Percentiles rank a stretch among this genome's conserved stretches.
These are phyloP conservation scores for Cyphomyrus discorhynchus DNA, from an alignment of 2,113 vertebrate species.

Conservation along the genomic window DNA sequence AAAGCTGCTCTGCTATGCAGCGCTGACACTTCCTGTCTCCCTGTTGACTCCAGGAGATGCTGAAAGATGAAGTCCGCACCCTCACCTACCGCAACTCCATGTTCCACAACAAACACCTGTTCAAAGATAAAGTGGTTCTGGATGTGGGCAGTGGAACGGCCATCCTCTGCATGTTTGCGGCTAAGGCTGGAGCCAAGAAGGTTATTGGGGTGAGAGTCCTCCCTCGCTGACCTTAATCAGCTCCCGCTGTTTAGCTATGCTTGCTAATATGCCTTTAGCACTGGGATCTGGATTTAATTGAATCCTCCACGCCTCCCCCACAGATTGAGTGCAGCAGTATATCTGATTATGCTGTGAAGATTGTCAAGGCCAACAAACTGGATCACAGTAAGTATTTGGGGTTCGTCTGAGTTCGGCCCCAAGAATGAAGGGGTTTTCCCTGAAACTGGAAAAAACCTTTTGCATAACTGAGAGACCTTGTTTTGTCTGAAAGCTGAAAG, in stretches of 20 bases:
- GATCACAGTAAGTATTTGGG: slow-evolving; percentile 70
- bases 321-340: slow-evolving; percentile 93
- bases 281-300: neutral
- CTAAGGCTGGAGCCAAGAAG: slow-evolving; percentile 83
- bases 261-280: neutral
- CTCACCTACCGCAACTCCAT: slow-evolving; percentile 89
- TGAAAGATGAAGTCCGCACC: slow-evolving; percentile 88
- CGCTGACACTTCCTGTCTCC: neutral
- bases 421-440: neutral
- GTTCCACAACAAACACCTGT: slow-evolving; percentile 91
- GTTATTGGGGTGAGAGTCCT: slow-evolving; percentile 76
- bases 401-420: neutral
- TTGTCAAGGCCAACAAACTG: slow-evolving; percentile 87
- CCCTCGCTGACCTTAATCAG: neutral
- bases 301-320: slow-evolving; percentile 5
- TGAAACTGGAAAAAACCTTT: neutral
- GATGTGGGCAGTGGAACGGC: slow-evolving; percentile 86
- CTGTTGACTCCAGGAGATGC: slow-evolving; percentile 70
- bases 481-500: neutral
- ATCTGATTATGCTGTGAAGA: slow-evolving; percentile 87
- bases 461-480: neutral
- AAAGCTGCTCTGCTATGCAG: neutral
- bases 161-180: slow-evolving; percentile 90
- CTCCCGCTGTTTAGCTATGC: neutral
- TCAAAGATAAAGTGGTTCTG: slow-evolving; percentile 88